phyloP scores from a whole-genome alignment of 2,888 invertebrate genomes.

The Thereva unica region DNA sequence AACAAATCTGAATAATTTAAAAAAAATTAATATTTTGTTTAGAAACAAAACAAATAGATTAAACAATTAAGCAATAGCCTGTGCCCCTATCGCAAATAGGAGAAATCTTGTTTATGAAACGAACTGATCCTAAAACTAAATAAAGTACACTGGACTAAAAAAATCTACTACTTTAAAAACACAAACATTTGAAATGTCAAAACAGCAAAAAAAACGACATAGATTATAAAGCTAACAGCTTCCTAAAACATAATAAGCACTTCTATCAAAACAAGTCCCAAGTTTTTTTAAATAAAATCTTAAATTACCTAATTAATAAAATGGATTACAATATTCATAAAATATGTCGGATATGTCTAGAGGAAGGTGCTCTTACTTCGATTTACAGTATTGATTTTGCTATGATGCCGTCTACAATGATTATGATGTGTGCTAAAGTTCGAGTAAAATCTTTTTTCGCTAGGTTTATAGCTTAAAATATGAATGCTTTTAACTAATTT shows the following conservation, averaged over 20 bases:
- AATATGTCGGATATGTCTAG: constrained; percentile 66
- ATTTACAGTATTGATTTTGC: constrained; percentile 66
- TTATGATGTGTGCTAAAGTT: constrained; percentile 64
- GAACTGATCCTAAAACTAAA: too few species aligned
- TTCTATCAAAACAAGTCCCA: too few species aligned
- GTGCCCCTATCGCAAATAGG: too few species aligned
- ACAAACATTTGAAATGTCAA: background rate
- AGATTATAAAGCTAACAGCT: too few species aligned
- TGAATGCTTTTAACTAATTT: background rate
- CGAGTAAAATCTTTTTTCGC: constrained; percentile 55
- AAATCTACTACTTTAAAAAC: too few species aligned
- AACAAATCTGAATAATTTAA: too few species aligned
- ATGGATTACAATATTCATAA: constrained; percentile 59
- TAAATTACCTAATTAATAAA: background rate
- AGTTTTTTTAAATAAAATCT: constrained; percentile 6
- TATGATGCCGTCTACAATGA: constrained; percentile 65
- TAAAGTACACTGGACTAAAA: too few species aligned
- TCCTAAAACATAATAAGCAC: too few species aligned
- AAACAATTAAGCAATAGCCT: too few species aligned
- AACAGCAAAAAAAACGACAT: background rate
- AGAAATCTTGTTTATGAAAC: too few species aligned
- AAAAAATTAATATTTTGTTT: too few species aligned
- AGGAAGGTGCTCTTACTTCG: constrained; percentile 65
- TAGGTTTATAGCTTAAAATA: background rate
- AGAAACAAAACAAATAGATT: too few species aligned